Evolutionary conservation across 2,888 invertebrate genomes (phyloP).

Genomic region (Calameuta pallipes): DNA sequence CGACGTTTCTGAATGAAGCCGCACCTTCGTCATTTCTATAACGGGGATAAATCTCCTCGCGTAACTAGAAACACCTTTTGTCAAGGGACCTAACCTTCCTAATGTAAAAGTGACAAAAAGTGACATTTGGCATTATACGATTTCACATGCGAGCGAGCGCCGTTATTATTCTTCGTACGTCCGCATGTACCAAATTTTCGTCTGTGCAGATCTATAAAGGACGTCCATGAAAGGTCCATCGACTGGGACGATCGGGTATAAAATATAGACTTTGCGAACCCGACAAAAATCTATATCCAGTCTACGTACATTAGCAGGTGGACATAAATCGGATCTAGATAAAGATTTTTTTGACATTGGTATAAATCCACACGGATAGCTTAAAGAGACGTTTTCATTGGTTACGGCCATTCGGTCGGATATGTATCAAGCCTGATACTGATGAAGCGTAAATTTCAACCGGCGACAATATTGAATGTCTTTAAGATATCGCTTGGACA

Average conservation of each 20-base stretch:
- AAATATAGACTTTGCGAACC: too few relatives aligned
- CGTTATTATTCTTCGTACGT: background rate
- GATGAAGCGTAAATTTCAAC: background rate
- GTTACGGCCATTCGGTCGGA: background rate
- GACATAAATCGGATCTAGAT: too few relatives aligned
- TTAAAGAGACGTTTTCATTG: background rate
- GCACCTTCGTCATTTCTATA: background rate
- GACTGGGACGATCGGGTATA: too few relatives aligned
- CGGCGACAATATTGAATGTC: background rate
- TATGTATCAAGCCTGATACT: background rate
- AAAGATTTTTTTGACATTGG: background rate
- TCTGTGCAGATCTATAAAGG: too few relatives aligned
- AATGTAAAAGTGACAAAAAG: background rate
- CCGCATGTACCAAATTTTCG: too few relatives aligned
- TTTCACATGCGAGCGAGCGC: background rate
- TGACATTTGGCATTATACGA: background rate
- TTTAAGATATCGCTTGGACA: background rate
- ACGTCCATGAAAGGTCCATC: too few relatives aligned
- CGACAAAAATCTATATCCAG: too few relatives aligned
- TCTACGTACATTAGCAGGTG: too few relatives aligned
- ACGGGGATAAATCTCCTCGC: background rate
- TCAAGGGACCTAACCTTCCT: background rate
- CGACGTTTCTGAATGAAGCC: background rate
- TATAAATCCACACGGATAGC: background rate
- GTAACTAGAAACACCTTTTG: background rate